Evolutionary conservation across 2,113 vertebrate species (phyloP), one percentile per base, ranked within the genome.

Genomic region (Peromyscus californicus): DNA sequence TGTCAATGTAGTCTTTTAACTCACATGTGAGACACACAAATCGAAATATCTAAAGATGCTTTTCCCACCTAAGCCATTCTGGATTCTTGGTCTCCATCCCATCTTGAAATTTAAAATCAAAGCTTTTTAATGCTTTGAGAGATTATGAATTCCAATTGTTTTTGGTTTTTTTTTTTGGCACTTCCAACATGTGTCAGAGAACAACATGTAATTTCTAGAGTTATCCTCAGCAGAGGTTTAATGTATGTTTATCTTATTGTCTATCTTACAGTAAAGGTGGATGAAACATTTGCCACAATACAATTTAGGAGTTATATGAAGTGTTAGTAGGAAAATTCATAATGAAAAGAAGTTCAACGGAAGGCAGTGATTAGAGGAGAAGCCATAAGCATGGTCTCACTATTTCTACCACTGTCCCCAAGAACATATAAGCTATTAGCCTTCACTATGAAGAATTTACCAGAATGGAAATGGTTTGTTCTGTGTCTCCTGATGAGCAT

Each of bases 261-360:
- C 51, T 57, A 72, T 93, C 78, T 92, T 91, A 93, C 9, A 84
- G n/a, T 84, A 87, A 95, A 95, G 87, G 42, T 3, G 45, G 12
- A 17, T 91, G 88, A 94, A 86, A 79, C 31, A 78, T 0, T n/a
- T 95, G 57, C 63, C 31, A 51, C 17, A 33, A 51, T 33, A 61
- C 12, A 59, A 85, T 89, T 94, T 17, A 92, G 63, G 94, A 74
- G 87, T 90, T 59, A 79, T 54, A 19, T 63, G 12, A 79, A 82
- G 17, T 80, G 17, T 48, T 90, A 94, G 15, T 54, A 91, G 59
- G 42, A 93, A 89, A 95, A 84, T 17, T 72, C 0, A 33, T 12
- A 92, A 29, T 26, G 42, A 65, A 85, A 82, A 97, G 42, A 79
- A 94, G 33, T 88, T 84, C 51, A 13, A 33, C 39, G 39, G 51